Percentiles rank a stretch among this genome's conserved stretches.
These are phyloP conservation scores for Psettodes erumei DNA, from an alignment of 2,113 vertebrate species.

Conservation along the genomic window DNA sequence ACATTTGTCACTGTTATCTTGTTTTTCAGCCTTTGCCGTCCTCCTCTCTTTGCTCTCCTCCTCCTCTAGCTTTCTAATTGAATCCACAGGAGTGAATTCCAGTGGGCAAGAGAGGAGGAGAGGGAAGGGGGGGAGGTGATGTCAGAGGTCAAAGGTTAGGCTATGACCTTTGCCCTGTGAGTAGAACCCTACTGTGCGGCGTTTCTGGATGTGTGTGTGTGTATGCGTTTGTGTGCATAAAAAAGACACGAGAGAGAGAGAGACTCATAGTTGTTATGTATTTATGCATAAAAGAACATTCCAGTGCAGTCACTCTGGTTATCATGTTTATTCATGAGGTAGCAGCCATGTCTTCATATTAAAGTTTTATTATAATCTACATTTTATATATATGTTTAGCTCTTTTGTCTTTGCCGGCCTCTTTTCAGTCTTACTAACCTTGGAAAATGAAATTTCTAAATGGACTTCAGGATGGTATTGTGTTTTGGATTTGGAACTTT, in stretches of 20 bases:
- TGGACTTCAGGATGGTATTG: background rate
- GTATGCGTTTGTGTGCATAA: constrained; percentile 19
- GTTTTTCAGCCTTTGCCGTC: constrained; percentile 34
- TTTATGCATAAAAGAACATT: constrained; percentile 48
- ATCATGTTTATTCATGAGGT: constrained; percentile 29
- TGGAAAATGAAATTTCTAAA: no score
- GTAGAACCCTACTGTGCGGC: constrained; percentile 65
- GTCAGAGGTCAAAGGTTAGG: constrained; percentile 70
- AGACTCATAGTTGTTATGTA: constrained; percentile 34
- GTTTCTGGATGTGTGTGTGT: constrained; percentile 37
- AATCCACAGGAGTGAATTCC: constrained; percentile 78
- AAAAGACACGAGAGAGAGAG: constrained; percentile 26
- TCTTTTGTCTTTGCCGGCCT: no score
- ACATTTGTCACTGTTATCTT: constrained; percentile 70
- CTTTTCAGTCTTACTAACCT: background rate
- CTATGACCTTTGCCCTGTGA: constrained; percentile 56
- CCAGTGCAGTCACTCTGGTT: constrained; percentile 32
- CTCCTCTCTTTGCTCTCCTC: constrained; percentile 15
- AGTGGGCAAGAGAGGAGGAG: constrained; percentile 45
- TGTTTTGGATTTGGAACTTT: background rate
- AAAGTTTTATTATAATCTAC: background rate
- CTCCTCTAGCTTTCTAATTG: constrained; percentile 62
- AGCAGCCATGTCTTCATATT: constrained; percentile 1
- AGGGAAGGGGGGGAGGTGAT: constrained; percentile 30
- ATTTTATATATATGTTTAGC: no score